Evolutionary conservation across 2,888 invertebrate species (phyloP).

Genomic region (Himalopsyche anomala): DNA sequence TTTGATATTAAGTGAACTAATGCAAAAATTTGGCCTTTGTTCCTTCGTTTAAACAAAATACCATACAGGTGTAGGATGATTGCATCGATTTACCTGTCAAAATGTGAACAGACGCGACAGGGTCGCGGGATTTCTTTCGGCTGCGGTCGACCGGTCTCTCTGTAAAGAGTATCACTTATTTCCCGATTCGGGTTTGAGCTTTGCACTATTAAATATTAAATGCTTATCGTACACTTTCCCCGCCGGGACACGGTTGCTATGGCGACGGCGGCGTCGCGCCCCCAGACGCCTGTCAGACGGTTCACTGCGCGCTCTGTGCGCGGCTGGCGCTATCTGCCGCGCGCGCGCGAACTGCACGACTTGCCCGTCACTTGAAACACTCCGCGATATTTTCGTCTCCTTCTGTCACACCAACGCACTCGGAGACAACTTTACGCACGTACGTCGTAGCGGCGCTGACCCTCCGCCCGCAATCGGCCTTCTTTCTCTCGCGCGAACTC

Average conservation of each 20-base stretch:
- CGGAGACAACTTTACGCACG: conserved; percentile 61
- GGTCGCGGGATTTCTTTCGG: conserved; percentile 12
- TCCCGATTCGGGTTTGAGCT: conserved; percentile 1
- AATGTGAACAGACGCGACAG: conserved; percentile 38
- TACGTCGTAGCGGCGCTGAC: conserved; percentile 62
- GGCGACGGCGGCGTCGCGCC: conserved; percentile 65
- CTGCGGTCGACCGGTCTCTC: conserved; percentile 2
- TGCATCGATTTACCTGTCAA: conserved; percentile 43
- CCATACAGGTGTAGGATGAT: conserved; percentile 40
- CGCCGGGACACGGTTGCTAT: conserved; percentile 57
- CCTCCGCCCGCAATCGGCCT: conserved; percentile 60
- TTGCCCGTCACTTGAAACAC: conserved; percentile 66
- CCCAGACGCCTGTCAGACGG: conserved; percentile 67
- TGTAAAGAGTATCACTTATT: conserved; percentile 7
- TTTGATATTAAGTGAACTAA: not conserved
- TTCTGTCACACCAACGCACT: conserved; percentile 61
- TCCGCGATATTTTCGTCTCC: conserved; percentile 63
- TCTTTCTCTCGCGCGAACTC: conserved; percentile 61
- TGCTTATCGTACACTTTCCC: conserved; percentile 51
- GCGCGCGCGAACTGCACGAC: conserved; percentile 69
- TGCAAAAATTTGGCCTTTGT: conserved; percentile 22
- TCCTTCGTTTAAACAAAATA: conserved; percentile 38
- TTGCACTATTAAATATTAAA: conserved; percentile 18
- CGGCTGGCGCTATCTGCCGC: conserved; percentile 71
- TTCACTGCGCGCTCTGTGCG: conserved; percentile 69